A percentile compares a stretch with the other conserved stretches of the same genome.
These are phyloP conservation scores for Chrysina gloriosa DNA, from an alignment of 2,888 invertebrate species.

Conservation along the genomic window DNA sequence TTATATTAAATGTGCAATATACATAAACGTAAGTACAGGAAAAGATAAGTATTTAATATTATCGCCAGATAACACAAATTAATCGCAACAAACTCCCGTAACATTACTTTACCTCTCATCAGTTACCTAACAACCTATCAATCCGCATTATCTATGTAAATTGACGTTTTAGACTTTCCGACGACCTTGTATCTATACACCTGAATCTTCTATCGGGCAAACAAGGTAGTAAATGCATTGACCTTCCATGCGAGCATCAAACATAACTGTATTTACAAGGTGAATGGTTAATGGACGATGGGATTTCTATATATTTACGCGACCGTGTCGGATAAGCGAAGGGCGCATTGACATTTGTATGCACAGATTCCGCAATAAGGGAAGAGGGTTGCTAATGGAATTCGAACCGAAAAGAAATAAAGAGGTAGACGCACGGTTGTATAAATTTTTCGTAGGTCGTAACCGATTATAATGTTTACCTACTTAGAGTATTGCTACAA, in stretches of 20 bases:
- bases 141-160: too few relatives aligned
- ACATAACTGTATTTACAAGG: conserved; percentile 28
- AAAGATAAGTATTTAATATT: too few relatives aligned
- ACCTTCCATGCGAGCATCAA: conserved; percentile 20
- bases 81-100: too few relatives aligned
- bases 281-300: conserved; percentile 25
- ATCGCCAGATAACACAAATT: too few relatives aligned
- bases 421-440: conserved; percentile 1
- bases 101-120: too few relatives aligned
- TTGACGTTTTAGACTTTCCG: background rate
- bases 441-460: conserved; percentile 9
- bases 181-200: background rate
- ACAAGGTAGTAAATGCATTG: conserved; percentile 19
- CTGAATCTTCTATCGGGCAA: background rate
- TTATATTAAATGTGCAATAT: too few relatives aligned
- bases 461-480: background rate
- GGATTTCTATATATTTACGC: conserved; percentile 17
- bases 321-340: background rate
- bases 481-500: too few relatives aligned
- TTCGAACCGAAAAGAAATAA: conserved; percentile 19
- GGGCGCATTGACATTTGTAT: conserved; percentile 18
- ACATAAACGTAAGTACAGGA: too few relatives aligned
- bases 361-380: conserved; percentile 14
- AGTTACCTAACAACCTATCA: too few relatives aligned
- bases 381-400: conserved; percentile 31